Conservation (phyloP, 2,113 vertebrate genomes). For the Sturnira hondurensis region DNA sequence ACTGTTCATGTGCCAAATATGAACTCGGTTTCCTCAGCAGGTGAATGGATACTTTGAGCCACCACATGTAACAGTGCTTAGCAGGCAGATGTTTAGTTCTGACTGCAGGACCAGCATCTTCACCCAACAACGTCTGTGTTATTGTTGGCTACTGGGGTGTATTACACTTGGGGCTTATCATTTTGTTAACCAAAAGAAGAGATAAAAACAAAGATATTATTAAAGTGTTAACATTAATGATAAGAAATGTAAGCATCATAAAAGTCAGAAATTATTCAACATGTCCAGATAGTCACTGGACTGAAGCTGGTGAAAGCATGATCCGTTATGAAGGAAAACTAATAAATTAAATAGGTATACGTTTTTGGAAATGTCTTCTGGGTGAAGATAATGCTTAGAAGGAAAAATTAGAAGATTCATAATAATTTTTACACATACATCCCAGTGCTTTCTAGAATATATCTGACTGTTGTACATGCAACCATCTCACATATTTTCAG, state of each 20-base stretch:
- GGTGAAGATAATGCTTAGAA: background rate
- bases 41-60: background rate
- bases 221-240: background rate
- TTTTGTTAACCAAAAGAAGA: background rate
- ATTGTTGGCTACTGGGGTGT: background rate
- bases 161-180: background rate
- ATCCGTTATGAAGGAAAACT: background rate
- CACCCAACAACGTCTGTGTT: background rate
- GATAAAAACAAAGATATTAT: background rate
- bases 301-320: background rate
- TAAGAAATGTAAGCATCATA: background rate
- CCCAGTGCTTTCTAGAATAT: background rate
- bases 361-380: background rate
- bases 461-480: background rate
- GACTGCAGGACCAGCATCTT: background rate
- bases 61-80: background rate
- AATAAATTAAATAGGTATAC: background rate
- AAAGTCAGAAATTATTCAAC: background rate
- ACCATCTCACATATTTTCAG: constrained; percentile 24
- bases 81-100: background rate
- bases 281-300: background rate
- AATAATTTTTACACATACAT: background rate
- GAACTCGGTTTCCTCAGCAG: background rate
- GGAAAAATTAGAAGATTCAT: background rate
- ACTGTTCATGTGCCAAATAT: background rate